These are phyloP conservation scores for Orbicella faveolata DNA, from an alignment of 64 coral and sea anemone species.

Conservation along the genomic window DNA sequence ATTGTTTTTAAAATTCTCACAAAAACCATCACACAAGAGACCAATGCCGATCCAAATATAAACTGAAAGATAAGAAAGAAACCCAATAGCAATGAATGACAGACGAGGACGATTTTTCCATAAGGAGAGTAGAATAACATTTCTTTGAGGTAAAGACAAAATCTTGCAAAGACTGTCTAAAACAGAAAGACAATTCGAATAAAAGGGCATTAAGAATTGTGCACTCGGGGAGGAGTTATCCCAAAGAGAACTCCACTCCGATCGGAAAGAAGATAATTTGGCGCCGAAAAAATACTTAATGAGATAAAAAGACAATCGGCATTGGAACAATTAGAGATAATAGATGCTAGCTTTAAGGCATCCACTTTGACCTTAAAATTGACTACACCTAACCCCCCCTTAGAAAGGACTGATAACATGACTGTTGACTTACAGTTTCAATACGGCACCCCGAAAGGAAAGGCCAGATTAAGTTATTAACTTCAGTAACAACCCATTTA, in stretches of 20 bases:
- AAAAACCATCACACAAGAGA: not conserved
- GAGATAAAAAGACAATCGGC: not conserved
- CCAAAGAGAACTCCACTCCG: not conserved
- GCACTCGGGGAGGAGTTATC: not conserved
- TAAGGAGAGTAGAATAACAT: not conserved
- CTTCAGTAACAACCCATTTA: not conserved
- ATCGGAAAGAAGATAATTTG: not conserved
- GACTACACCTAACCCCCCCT: not conserved
- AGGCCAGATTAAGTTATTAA: not conserved
- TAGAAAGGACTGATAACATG: not conserved
- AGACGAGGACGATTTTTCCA: no score
- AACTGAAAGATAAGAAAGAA: not conserved
- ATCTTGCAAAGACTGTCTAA: not conserved
- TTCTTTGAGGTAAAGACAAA: not conserved
- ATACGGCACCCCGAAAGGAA: constrained; percentile 1
- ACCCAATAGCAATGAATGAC: not conserved
- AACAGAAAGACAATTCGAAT: not conserved
- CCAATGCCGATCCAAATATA: not conserved
- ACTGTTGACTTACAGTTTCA: not conserved
- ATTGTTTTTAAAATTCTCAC: not conserved
- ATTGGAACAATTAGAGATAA: not conserved
- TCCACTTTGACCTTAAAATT: not conserved
- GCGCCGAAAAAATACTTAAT: not conserved
- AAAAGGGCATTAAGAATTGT: not conserved
- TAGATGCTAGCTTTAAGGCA: not conserved